Evolutionary conservation across 1,140 invertebrate species (phyloP), one percentile per base, ranked within the genome.

Genomic region (Chelonus insularis): DNA sequence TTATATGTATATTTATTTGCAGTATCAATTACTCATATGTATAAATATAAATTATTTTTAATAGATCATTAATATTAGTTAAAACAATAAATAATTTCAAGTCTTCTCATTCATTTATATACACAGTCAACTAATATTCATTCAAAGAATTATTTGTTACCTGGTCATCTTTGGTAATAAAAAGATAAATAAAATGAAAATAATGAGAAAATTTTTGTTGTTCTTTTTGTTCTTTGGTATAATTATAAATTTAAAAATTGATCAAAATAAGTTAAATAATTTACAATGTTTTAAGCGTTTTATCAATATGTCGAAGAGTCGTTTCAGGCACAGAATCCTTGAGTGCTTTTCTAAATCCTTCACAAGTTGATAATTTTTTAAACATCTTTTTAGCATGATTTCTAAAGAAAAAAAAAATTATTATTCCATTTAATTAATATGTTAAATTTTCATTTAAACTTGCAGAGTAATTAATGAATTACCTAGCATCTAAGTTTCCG

Each of bases 401-500:
- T 14, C 29, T 56, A 32, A 20, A 41, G 32, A 34, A 32, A 39
- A 50, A 54, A 29, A 57, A 55, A 23, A 36, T 21, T 57, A 8
- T 32, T 18, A n/a, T 8, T 41, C 29, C 2, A 18, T 4, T 8
- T 1, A 48, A 34, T 36, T 20, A 23, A 34, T 55, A 20, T 47
- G 11, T 18, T 12, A 4, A 20, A 23, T 14, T 8, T n/a, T 39
- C 6, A 39, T 39, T n/a, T 12, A 12, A 39, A 39, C 36, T 12
- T n/a, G n/a, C 21, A 25, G n/a, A 12, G 36, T n/a, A 37, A 57
- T 57, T 16, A 43, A 43, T 2, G 14, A 16, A 39, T 68, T 79
- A 90, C 84, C 96, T 88, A 0, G 94, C 92, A 64, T 95, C 92
- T 14, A 93, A 84, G 73, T 89, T 93, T 9, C 92, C 91, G 75